Base-by-base conservation (phyloP, 2,797 vertebrate genomes). In the Neostethus bicornis region DNA sequence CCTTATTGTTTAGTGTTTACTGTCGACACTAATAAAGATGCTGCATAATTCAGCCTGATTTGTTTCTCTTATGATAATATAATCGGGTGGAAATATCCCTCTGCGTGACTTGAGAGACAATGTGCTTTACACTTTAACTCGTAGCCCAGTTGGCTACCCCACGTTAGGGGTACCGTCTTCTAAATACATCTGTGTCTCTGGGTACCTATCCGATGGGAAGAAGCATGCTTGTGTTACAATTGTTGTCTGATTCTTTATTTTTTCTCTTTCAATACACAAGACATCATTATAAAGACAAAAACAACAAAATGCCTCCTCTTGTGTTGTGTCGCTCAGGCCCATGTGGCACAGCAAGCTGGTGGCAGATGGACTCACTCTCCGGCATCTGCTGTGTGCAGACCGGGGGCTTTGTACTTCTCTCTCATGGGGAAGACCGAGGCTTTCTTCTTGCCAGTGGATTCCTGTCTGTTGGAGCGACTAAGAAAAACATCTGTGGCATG, bases 381-480 rank as follows among this genome's bases (percentile, higher is more conserved):
- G n/a, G 94, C 95, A 98, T 98, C 96, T 98, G 96, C 95, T 94
- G 93, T 91, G 91, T 93, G 94, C 95, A 96, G 94, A 94, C 94
- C 93, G 93, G 94, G 94, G 94, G 94, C 95, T 98, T 97, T 98
- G 95, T 97, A 94, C 94, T 96, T 90, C 90, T 93, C 91, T 96
- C 94, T 96, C 96, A 92, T 92, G 95, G 94, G 96, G 95, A 94
- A 96, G 90, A 89, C 79, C 72, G 88, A 90, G 93, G 91, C 94
- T 96, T 96, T 97, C 94, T 95, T 96, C 94, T 95, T 93, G 94
- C 93, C 95, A 95, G 95, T 95, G 93, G 95, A 97, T 97, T 98
- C 95, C 95, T 97, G 95, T 95, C 96, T 96, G 94, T 93, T 94
- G 94, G 94, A 96, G 94, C 94, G 93, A 93, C 95, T 93, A 95